These are phyloP conservation scores for Branchinecta lynchi DNA, from an alignment of 1,140 invertebrate genomes.

Conservation along the genomic window DNA sequence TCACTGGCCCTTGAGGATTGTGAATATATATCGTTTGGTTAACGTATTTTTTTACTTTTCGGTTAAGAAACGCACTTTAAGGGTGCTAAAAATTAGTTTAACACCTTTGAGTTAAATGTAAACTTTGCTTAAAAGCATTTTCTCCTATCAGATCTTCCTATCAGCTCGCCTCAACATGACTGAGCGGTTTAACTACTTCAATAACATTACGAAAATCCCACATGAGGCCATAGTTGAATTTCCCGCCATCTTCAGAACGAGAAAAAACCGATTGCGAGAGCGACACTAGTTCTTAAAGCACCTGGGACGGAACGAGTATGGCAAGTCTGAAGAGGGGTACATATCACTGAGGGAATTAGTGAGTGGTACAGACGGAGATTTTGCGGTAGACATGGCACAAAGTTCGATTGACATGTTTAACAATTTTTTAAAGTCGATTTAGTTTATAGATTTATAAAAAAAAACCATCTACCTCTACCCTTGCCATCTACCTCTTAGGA, in stretches of 20 bases:
- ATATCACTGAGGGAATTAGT: conserved; percentile 51
- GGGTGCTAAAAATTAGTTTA: too few relatives aligned
- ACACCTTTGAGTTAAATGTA: too few relatives aligned
- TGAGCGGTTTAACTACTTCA: conserved; percentile 57
- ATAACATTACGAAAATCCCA: conserved; percentile 59
- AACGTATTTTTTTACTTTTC: too few relatives aligned
- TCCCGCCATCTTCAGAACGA: conserved; percentile 47
- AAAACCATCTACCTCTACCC: too few relatives aligned
- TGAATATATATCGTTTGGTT: too few relatives aligned
- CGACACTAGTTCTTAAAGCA: conserved; percentile 61
- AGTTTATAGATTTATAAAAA: too few relatives aligned
- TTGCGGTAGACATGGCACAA: conserved; percentile 64
- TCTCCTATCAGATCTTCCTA: too few relatives aligned
- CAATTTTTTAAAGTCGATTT: conserved; percentile 65
- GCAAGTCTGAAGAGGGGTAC: conserved; percentile 62
- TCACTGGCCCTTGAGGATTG: too few relatives aligned
- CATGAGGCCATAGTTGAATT: conserved; percentile 46
- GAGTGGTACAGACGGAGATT: conserved; percentile 50
- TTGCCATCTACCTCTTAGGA: too few relatives aligned
- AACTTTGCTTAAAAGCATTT: too few relatives aligned
- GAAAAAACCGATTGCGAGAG: conserved; percentile 45
- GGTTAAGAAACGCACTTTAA: too few relatives aligned
- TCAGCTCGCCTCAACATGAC: conserved; percentile 47
- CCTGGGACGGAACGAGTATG: conserved; percentile 59
- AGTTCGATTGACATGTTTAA: conserved; percentile 54